Evolutionary conservation across 2,888 invertebrate genomes (phyloP), one percentile per base, ranked within the genome.

Genomic region (Lottia gigantea): DNA sequence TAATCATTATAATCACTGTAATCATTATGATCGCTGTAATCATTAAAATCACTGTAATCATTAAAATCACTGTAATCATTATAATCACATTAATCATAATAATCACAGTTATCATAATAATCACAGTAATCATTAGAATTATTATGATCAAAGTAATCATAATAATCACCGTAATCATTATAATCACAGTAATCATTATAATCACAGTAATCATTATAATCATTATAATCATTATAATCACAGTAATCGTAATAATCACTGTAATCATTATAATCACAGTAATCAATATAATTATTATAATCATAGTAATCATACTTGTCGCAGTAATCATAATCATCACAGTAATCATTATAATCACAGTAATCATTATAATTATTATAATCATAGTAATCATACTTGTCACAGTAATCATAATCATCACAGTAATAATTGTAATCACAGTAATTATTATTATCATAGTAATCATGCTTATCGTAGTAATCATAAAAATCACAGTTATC

Each of bases 361-460:
- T 46, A 15, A 46, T 62, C 46, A 63, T 0, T 26, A 68, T 63
- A 6, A 62, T 68, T 6, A 63, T 19, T n/a, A 46, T 68, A n/a
- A 68, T 46, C 68, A 68, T 45, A 46, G 61, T 62, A 62, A 68
- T 46, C 68, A 68, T 45, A 62, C 46, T 62, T 26, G 45, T 46
- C 68, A 68, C 11, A 4, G 8, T 63, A 19, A 63, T 63, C 63
- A 63, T 7, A 19, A 3, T 63, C 12, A 63, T 63, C 63, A 63
- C 2, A 4, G 8, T 63, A 19, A 63, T 63, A 3, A 23, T 7
- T 6, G 26, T 63, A 19, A 63, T 11, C 63, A 63, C 26, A 19
- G 26, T 63, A 19, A 63, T 63, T 11, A 63, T 7, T 26, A 63
- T 63, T 6, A 63, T 63, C 63, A 63, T 11, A 31, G 31, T 31